A percentile compares a stretch with the other conserved stretches of the same genome.
Conservation (phyloP, 2,797 vertebrate genomes). For the Catharus ustulatus region DNA sequence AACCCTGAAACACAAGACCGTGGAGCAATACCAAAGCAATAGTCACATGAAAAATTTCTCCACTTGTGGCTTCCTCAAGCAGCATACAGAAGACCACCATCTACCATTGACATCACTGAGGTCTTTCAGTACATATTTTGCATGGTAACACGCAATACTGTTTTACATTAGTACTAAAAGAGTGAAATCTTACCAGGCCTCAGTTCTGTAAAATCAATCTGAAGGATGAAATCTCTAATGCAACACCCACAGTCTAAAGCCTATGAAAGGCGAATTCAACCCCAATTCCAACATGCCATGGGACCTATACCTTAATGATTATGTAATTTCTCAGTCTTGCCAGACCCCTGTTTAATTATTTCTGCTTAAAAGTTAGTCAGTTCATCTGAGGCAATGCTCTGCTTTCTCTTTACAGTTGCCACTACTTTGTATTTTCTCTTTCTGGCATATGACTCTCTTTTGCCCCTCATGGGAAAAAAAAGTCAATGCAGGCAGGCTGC, state of each 20-base stretch:
- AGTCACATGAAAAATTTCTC: neutral
- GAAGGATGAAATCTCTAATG: neutral
- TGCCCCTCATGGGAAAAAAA: neutral
- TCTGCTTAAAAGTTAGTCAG: neutral
- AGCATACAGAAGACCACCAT: neutral
- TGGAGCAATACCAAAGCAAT: neutral
- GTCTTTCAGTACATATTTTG: neutral
- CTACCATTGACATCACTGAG: neutral
- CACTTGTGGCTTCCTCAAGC: neutral
- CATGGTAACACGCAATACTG: neutral
- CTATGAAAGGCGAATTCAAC: neutral
- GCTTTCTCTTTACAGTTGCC: neutral
- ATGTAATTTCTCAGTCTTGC: neutral
- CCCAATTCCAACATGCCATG: neutral
- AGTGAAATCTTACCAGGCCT: neutral
- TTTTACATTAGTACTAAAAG: neutral
- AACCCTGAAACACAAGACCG: neutral
- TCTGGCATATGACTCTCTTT: neutral
- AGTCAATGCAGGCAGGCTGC: neutral
- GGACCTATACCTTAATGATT: neutral
- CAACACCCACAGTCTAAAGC: neutral
- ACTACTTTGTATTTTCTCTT: neutral
- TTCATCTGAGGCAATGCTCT: neutral
- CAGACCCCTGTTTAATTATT: neutral
- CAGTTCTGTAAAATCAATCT: neutral